Evolutionary conservation across 2,797 vertebrate species (phyloP).

Genomic region (Sternarchorhynchus goeldii): DNA sequence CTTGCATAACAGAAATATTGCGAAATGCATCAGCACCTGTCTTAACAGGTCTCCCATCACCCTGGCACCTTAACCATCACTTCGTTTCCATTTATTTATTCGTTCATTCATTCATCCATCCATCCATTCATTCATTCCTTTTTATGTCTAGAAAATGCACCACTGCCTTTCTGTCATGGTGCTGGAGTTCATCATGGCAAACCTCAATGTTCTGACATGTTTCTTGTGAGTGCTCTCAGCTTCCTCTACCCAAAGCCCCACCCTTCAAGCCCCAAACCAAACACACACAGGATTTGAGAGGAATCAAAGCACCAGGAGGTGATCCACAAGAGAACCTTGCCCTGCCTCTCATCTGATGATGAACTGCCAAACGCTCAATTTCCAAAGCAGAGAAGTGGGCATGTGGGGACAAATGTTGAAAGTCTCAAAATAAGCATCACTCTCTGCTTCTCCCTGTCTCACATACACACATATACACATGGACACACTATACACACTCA

Average conservation of each 20-base stretch:
- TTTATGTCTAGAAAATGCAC: neutral
- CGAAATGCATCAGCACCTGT: neutral
- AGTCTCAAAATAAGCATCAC: conserved; percentile 53
- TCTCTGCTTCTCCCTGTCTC: conserved; percentile 41
- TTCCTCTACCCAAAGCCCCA: neutral
- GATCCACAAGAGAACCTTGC: conserved; percentile 58
- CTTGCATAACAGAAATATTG: neutral
- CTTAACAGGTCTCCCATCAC: neutral
- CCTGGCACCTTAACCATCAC: neutral
- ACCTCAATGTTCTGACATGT: neutral
- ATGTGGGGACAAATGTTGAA: conserved; percentile 54
- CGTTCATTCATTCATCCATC: no score
- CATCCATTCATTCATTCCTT: neutral
- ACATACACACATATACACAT: neutral
- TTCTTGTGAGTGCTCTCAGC: conserved; percentile 14
- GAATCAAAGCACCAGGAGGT: conserved; percentile 71
- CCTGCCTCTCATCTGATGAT: conserved; percentile 60
- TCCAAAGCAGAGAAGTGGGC: conserved; percentile 62
- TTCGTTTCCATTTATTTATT: neutral
- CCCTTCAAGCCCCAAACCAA: conserved; percentile 53
- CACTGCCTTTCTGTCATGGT: conserved; percentile 6
- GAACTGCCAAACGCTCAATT: conserved; percentile 61
- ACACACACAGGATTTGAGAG: conserved; percentile 61
- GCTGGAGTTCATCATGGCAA: neutral
- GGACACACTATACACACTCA: neutral